Conservation (phyloP, 2,888 invertebrate species). For the Aradus depressus region DNA sequence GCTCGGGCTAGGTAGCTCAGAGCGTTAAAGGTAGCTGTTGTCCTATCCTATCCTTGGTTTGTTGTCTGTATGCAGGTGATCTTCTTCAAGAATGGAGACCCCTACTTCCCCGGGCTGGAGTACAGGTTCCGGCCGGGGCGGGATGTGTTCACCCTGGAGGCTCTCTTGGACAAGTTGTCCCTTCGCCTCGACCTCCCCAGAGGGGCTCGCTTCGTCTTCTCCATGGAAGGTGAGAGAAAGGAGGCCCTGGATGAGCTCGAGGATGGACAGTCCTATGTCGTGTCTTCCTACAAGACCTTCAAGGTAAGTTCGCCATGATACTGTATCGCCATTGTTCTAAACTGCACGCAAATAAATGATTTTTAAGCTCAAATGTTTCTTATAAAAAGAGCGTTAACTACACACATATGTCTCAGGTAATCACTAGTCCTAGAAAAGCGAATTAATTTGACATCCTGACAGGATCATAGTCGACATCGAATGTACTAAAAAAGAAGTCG, state of each 20-base stretch:
- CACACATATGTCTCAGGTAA: too few species aligned
- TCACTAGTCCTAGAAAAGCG: too few species aligned
- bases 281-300: conserved; percentile 82
- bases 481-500: too few species aligned
- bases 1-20: too few species aligned
- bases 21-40: too few species aligned
- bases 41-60: not conserved
- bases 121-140: conserved; percentile 79
- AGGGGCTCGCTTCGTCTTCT: conserved; percentile 73
- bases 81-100: conserved; percentile 89
- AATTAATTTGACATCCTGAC: too few species aligned
- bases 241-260: conserved; percentile 73
- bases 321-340: too few species aligned
- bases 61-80: conserved; percentile 48
- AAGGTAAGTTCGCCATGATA: conserved; percentile 51
- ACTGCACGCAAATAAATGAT: too few species aligned
- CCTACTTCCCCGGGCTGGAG: conserved; percentile 80
- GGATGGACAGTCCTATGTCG: conserved; percentile 86
- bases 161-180: conserved; percentile 74
- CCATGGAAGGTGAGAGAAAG: conserved; percentile 81
- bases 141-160: conserved; percentile 75
- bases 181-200: conserved; percentile 70
- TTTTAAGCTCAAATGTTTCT: too few species aligned
- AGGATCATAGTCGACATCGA: too few species aligned
- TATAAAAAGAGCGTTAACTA: too few species aligned